Evolutionary conservation across 2,888 invertebrate species (phyloP).

Genomic region (Coleophora flavipennella): DNA sequence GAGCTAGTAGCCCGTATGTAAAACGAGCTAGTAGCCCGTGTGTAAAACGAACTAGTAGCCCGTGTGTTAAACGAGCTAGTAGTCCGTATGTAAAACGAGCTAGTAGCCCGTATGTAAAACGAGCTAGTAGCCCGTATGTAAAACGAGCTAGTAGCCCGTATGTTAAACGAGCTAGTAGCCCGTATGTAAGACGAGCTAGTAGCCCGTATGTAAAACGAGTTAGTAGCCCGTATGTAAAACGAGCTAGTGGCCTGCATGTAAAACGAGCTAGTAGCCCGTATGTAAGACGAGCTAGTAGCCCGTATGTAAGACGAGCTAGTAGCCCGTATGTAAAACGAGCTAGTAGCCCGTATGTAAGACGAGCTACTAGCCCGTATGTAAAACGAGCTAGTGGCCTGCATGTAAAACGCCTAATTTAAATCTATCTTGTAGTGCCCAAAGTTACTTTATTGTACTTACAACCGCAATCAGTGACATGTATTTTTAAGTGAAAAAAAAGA

Average conservation of each 20-base stretch:
- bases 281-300: not conserved
- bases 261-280: not conserved
- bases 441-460: too few species aligned
- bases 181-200: not conserved
- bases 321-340: not conserved
- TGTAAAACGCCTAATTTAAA: too few species aligned
- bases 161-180: not conserved
- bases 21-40: not conserved
- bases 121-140: not conserved
- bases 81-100: not conserved
- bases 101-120: not conserved
- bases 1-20: not conserved
- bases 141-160: not conserved
- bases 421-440: too few species aligned
- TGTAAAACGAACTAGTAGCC: not conserved
- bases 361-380: not conserved
- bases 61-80: not conserved
- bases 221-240: not conserved
- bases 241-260: not conserved
- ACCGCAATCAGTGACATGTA: too few species aligned
- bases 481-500: too few species aligned
- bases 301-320: not conserved
- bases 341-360: not conserved
- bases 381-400: too few species aligned
- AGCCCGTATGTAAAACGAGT: not conserved